Conservation (phyloP, 2,888 invertebrate species). For the Tenthredo distinguenda region DNA sequence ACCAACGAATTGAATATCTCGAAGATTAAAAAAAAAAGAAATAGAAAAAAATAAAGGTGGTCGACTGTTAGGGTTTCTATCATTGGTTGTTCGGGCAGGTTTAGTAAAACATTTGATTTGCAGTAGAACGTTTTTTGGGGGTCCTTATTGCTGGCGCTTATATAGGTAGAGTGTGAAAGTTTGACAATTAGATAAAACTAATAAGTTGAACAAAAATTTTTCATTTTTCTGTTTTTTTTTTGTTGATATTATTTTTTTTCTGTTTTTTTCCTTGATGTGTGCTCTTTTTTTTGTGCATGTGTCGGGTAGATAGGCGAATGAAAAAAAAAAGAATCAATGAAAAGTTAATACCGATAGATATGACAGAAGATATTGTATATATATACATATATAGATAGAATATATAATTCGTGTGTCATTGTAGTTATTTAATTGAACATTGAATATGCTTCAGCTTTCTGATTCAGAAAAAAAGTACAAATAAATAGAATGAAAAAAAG, state of each 20-base stretch:
- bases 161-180: neutral
- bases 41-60: neutral
- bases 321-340: neutral
- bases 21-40: neutral
- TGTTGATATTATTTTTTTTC: neutral
- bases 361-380: too few species aligned
- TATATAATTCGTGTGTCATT: too few species aligned
- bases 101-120: slow-evolving; percentile 69
- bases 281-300: neutral
- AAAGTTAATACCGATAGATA: neutral
- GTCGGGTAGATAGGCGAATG: neutral
- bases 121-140: slow-evolving; percentile 75
- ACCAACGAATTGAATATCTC: slow-evolving; percentile 24
- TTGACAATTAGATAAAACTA: neutral
- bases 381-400: too few species aligned
- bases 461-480: neutral
- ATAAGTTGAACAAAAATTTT: neutral
- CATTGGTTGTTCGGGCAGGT: slow-evolving; percentile 20
- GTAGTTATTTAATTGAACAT: too few species aligned
- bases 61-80: neutral
- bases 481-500: neutral
- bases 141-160: slow-evolving; percentile 62
- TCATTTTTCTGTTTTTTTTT: neutral
- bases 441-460: neutral
- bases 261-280: neutral